phyloP scores from a whole-genome alignment of 2,888 invertebrate genomes.

The Apodemia hepburni region DNA sequence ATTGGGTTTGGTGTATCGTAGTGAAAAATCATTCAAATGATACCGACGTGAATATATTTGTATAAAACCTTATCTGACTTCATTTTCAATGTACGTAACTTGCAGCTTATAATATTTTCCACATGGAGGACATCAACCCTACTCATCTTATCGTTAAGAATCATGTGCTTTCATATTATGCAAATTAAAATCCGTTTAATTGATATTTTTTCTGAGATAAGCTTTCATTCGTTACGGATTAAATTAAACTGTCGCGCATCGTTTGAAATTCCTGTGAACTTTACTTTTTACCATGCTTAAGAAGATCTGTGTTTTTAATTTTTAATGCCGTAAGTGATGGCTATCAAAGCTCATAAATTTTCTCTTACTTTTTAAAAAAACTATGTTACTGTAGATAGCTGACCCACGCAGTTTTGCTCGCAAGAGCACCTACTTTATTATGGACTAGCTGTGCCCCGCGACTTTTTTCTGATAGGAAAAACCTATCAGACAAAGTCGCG shows the following conservation, averaged over 20 bases:
- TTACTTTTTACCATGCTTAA: conserved; percentile 6
- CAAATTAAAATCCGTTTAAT: conserved; percentile 62
- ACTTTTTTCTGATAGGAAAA: too few species aligned
- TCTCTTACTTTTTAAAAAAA: too few species aligned
- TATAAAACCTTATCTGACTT: too few species aligned
- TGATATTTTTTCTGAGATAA: conserved; percentile 31
- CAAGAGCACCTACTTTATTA: too few species aligned
- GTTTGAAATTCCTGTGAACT: conserved; percentile 16
- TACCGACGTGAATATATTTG: too few species aligned
- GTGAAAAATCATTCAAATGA: too few species aligned
- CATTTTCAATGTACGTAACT: too few species aligned
- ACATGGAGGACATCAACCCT: conserved; percentile 56
- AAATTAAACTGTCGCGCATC: conserved; percentile 16
- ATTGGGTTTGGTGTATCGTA: too few species aligned
- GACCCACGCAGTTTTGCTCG: too few species aligned
- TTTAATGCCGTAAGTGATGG: background rate
- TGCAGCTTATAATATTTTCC: conserved; percentile 36
- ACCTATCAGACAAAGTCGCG: too few species aligned
- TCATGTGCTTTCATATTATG: conserved; percentile 50
- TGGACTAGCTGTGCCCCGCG: too few species aligned
- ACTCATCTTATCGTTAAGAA: conserved; percentile 50
- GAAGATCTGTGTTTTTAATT: background rate
- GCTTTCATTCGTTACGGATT: conserved; percentile 18
- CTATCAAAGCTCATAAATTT: background rate
- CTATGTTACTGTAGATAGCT: too few species aligned